Conservation (phyloP, 64 coral and sea anemone genomes). For the Porites australiensis region DNA sequence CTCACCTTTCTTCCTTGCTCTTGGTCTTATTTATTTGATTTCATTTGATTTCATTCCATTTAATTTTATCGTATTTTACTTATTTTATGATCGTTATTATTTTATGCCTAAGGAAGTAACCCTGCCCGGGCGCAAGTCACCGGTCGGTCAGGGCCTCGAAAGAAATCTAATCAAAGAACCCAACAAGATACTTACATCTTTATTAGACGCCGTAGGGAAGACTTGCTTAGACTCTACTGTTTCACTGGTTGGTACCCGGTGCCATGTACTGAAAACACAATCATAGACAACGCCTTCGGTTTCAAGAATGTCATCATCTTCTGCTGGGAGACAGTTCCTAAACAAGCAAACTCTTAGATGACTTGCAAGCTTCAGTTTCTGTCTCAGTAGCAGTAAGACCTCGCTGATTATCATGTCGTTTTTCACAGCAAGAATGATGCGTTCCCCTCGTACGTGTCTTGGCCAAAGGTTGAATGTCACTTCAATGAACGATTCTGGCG, state of each 20-base stretch:
- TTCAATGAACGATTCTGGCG: conserved; percentile 4
- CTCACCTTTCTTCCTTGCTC: too few relatives aligned
- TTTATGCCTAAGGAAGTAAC: too few relatives aligned
- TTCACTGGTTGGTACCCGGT: background rate
- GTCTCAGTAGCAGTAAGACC: conserved; percentile 17
- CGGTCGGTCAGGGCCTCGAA: too few relatives aligned
- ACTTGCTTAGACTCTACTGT: too few relatives aligned
- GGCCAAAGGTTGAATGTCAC: conserved; percentile 50
- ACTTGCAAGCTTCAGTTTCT: conserved; percentile 13
- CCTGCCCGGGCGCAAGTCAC: too few relatives aligned
- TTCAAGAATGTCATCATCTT: conserved; percentile 28
- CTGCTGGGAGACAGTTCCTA: conserved; percentile 18
- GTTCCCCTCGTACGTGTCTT: background rate
- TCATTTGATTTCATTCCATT: too few relatives aligned
- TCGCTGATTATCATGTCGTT: conserved; percentile 47
- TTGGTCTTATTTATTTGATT: too few relatives aligned
- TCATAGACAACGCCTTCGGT: conserved; percentile 9
- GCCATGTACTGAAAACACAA: conserved; percentile 24
- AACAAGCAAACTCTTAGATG: conserved; percentile 30
- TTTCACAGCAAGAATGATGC: conserved; percentile 2
- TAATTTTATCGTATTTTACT: too few relatives aligned
- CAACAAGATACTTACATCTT: conserved; percentile 3
- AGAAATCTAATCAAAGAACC: too few relatives aligned
- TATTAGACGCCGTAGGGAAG: background rate
- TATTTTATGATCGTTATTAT: too few relatives aligned